A percentile compares a stretch with the other conserved stretches of the same genome.
These are phyloP conservation scores for Electrona antarctica DNA, from an alignment of 2,113 vertebrate species.

Conservation along the genomic window DNA sequence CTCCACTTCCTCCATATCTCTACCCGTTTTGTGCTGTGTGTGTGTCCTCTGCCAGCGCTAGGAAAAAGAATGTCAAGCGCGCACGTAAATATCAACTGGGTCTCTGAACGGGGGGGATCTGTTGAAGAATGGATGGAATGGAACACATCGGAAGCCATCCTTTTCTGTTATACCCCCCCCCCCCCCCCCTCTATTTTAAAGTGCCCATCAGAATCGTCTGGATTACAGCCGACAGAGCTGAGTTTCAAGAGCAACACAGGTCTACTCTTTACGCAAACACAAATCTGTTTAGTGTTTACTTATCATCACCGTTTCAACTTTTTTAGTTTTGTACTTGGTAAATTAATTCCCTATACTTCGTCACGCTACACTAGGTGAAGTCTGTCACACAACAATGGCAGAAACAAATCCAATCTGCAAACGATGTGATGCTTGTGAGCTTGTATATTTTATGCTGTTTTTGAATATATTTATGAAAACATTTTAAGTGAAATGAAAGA, in stretches of 20 bases:
- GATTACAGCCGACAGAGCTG: constrained; percentile 24
- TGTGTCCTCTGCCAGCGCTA: constrained; percentile 45
- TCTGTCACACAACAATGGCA: neutral
- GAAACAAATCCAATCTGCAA: too few relatives aligned
- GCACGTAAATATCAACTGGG: constrained; percentile 51
- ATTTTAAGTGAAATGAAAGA: too few relatives aligned
- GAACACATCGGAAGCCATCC: constrained; percentile 49
- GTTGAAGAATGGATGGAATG: constrained; percentile 54
- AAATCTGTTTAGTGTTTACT: constrained; percentile 14
- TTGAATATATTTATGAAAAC: too few relatives aligned
- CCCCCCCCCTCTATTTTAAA: constrained; percentile 38
- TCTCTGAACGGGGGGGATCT: constrained; percentile 44
- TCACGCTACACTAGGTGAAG: neutral
- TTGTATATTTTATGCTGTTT: too few relatives aligned
- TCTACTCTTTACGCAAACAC: constrained; percentile 5
- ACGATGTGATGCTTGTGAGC: too few relatives aligned
- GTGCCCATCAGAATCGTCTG: constrained; percentile 26
- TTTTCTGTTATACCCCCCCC: constrained; percentile 41
- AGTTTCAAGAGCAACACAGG: constrained; percentile 5
- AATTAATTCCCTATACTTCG: too few relatives aligned
- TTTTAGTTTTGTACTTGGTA: too few relatives aligned
- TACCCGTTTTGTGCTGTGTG: constrained; percentile 19
- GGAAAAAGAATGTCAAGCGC: constrained; percentile 55
- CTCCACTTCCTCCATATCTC: neutral
- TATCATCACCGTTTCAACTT: neutral